Evolutionary conservation across 2,113 vertebrate species (phyloP), one percentile per base, ranked within the genome.

Genomic region (Cyprinodon variegatus): DNA sequence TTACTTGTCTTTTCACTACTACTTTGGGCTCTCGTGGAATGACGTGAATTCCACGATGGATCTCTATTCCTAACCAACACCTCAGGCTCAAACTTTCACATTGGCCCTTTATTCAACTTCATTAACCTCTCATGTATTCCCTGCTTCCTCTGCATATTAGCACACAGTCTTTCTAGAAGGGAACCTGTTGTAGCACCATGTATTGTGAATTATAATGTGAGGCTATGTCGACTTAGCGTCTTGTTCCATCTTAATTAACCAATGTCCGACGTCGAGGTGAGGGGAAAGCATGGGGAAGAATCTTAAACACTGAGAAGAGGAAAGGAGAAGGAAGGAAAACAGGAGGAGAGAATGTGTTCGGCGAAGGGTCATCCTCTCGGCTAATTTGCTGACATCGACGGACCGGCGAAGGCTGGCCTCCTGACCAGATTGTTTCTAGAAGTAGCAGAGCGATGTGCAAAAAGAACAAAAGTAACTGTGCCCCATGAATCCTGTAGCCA

Each of bases 401-500:
- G 90, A 90, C 74, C 77, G 48, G 78, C 17, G 89, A 92, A 90
- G 88, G 86, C 90, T 91, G 84, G 86, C 91, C 94, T 84, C 81
- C 90, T 70, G 88, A 95, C 95, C 94, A 94, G 90, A 92, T 88
- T 92, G 94, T 90, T 94, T 95, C 92, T 96, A 96, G 94, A 95
- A 95, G 95, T 93, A 96, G 94, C 93, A 92, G 93, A 91, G 93
- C 93, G 94, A 95, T 94, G 93, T 93, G 95, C 92, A 94, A 95
- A 93, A 91, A 93, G 94, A 96, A 97, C 96, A 96, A 96, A 97
- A 95, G 96, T 95, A 95, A 94, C 92, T 92, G 94, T 95, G 95
- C 95, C 95, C 95, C 90, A 68, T 87, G 94, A 96, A 95, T 95
- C 96, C 96, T 98, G 96, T 98, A 94, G 96, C 96, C 96, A 98